Evolutionary conservation across 2,888 invertebrate genomes (phyloP).

Genomic region (Acleris sparsana): DNA sequence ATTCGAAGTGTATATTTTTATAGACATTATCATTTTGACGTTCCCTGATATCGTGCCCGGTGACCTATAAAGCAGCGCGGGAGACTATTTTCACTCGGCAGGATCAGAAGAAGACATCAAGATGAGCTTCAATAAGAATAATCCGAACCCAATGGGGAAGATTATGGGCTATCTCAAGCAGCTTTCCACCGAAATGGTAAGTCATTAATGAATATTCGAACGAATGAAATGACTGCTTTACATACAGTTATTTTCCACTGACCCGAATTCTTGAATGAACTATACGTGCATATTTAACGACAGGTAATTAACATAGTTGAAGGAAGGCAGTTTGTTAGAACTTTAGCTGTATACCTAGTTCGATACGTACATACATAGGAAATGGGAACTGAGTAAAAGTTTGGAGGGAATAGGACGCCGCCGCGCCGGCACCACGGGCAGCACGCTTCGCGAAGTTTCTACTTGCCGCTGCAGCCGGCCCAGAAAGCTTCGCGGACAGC

Average conservation of each 20-base stretch:
- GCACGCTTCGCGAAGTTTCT: constrained; percentile 52
- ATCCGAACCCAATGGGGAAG: constrained; percentile 79
- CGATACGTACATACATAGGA: constrained; percentile 11
- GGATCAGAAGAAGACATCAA: constrained; percentile 54
- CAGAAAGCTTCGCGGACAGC: constrained; percentile 60
- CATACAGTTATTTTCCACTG: constrained; percentile 39
- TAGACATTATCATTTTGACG: constrained; percentile 75
- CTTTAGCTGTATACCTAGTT: neutral
- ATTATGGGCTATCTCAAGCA: constrained; percentile 79
- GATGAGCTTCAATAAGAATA: constrained; percentile 82
- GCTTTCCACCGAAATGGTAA: constrained; percentile 81
- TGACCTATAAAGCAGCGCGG: constrained; percentile 43
- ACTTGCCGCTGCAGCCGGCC: constrained; percentile 31
- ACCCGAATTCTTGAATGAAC: constrained; percentile 40
- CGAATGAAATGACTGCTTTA: constrained; percentile 19
- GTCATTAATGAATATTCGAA: constrained; percentile 41
- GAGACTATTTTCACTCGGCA: constrained; percentile 33
- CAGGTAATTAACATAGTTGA: constrained; percentile 33
- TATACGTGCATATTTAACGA: constrained; percentile 30
- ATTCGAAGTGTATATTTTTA: constrained; percentile 61
- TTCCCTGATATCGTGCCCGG: constrained; percentile 62
- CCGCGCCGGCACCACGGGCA: neutral
- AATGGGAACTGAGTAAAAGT: constrained; percentile 6
- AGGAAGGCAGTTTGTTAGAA: constrained; percentile 8
- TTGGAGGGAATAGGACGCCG: constrained; percentile 1